Conservation (phyloP, 2,113 vertebrate genomes). For the Sylvia atricapilla region DNA sequence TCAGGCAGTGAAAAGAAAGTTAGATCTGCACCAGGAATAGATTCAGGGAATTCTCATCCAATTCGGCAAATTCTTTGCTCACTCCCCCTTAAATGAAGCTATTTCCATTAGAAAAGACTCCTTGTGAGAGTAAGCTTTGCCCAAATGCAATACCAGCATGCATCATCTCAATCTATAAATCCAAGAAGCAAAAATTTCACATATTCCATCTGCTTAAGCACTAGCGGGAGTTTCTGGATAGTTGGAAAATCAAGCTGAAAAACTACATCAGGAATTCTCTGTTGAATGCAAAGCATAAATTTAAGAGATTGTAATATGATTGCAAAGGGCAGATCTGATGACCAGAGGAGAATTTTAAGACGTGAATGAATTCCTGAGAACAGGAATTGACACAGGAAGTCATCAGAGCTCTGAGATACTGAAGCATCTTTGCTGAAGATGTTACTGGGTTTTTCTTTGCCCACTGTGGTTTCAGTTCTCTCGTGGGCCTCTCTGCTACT, state of each 20-base stretch:
- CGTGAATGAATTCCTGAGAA: background rate
- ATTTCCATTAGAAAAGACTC: conserved; percentile 40
- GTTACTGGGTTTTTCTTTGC: background rate
- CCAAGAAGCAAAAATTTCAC: background rate
- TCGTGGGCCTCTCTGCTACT: background rate
- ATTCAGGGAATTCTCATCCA: conserved; percentile 46
- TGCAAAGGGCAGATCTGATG: background rate
- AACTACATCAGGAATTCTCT: conserved; percentile 9
- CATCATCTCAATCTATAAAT: background rate
- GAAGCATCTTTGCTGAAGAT: background rate
- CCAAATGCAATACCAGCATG: background rate
- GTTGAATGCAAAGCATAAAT: background rate
- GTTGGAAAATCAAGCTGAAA: conserved; percentile 12
- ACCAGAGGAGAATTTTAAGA: background rate
- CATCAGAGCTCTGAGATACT: background rate
- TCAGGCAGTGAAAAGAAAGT: conserved; percentile 26
- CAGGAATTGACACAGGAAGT: background rate
- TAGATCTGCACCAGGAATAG: conserved; percentile 25
- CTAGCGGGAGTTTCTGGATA: background rate
- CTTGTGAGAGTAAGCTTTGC: conserved; percentile 14
- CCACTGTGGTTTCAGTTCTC: background rate
- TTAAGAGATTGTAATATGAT: background rate
- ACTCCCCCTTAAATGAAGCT: conserved; percentile 21
- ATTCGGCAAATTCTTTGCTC: conserved; percentile 24
- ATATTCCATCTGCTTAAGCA: background rate